Percentiles rank a stretch among this genome's conserved stretches.
Conservation (phyloP, 2,888 invertebrate species). For the Zygaena filipendulae region DNA sequence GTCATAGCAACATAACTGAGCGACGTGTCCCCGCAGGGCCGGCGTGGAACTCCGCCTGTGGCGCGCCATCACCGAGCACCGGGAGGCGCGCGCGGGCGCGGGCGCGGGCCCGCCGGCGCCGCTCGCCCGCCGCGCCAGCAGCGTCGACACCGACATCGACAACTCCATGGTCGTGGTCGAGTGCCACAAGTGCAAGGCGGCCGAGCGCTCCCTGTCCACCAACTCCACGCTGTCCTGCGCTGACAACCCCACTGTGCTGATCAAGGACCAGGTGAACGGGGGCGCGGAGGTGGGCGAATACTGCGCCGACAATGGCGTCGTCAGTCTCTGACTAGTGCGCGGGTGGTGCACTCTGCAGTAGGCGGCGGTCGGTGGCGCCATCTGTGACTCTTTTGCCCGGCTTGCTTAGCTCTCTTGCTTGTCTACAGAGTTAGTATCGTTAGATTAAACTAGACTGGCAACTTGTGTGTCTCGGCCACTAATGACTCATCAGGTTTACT, state of each 20-base stretch:
- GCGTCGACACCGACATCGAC: slow-evolving; percentile 55
- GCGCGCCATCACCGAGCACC: slow-evolving; percentile 79
- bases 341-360: slow-evolving; percentile 66
- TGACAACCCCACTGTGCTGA: slow-evolving; percentile 46
- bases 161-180: slow-evolving; percentile 56
- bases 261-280: slow-evolving; percentile 39
- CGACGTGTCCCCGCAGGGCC: slow-evolving; percentile 68
- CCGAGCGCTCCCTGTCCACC: slow-evolving; percentile 28
- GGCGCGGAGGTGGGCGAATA: slow-evolving; percentile 35
- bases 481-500: too few relatives aligned
- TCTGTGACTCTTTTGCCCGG: too few relatives aligned
- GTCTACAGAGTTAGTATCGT: too few relatives aligned
- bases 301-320: slow-evolving; percentile 38
- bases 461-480: too few relatives aligned
- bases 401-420: too few relatives aligned
- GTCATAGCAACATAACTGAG: too few relatives aligned
- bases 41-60: slow-evolving; percentile 88
- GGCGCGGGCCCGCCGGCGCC: slow-evolving; percentile 19
- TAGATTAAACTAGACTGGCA: too few relatives aligned
- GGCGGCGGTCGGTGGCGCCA: slow-evolving; percentile 11
- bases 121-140: slow-evolving; percentile 36
- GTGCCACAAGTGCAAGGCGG: slow-evolving; percentile 42
- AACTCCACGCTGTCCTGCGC: slow-evolving; percentile 27
- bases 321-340: slow-evolving; percentile 55
- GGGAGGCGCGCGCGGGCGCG: slow-evolving; percentile 32